Percentiles rank a stretch among this genome's conserved stretches.
These are phyloP conservation scores for Melanotaenia nigrans DNA, from an alignment of 2,797 vertebrate genomes.

Conservation along the genomic window DNA sequence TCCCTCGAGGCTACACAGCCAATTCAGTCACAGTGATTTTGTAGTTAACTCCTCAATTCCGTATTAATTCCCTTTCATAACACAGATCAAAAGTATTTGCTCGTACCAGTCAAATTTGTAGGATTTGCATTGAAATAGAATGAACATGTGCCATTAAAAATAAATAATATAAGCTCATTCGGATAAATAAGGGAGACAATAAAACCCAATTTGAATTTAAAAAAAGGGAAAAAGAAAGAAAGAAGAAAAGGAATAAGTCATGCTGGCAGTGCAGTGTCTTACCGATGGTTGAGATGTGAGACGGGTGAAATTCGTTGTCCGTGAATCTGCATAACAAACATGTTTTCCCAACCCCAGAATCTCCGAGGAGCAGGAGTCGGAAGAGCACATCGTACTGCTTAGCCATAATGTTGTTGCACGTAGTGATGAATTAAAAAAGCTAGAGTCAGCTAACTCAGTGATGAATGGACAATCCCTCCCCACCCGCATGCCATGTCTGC, in stretches of 20 bases:
- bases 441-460: slow-evolving; percentile 69
- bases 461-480: slow-evolving; percentile 51
- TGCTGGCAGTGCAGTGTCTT: slow-evolving; percentile 67
- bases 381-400: slow-evolving; percentile 98
- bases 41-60: background rate
- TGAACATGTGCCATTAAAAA: slow-evolving; percentile 3
- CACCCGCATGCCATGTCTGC: slow-evolving; percentile 73
- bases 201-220: background rate
- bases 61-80: background rate
- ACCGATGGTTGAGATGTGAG: slow-evolving; percentile 99
- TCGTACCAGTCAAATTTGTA: background rate
- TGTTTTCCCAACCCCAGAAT: slow-evolving; percentile 98
- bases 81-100: background rate
- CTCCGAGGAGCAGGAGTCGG: slow-evolving; percentile 94
- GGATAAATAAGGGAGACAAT: background rate
- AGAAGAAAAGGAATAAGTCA: background rate
- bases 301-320: slow-evolving; percentile 97
- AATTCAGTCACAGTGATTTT: slow-evolving; percentile 14
- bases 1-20: slow-evolving; percentile 22
- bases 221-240: no score
- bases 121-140: background rate
- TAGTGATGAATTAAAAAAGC: slow-evolving; percentile 52
- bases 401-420: slow-evolving; percentile 84
- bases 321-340: slow-evolving; percentile 97
- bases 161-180: slow-evolving; percentile 10